Conservation (phyloP, 1,140 invertebrate genomes). For the Tenebrio molitor region DNA sequence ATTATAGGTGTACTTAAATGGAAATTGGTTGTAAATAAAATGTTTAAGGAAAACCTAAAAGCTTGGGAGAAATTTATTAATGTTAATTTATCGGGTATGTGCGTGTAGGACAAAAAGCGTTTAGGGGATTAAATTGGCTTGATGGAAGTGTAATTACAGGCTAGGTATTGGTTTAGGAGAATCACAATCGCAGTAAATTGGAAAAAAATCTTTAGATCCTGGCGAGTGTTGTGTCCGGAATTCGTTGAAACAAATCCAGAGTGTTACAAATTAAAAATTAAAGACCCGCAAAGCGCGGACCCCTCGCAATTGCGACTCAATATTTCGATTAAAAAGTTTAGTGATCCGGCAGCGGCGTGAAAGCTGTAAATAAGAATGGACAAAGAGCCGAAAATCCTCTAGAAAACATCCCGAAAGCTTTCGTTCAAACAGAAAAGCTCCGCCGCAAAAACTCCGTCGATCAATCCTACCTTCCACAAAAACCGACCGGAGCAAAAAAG, state of each 20-base stretch:
- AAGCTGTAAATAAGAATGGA: conserved; percentile 62
- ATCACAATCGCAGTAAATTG: conserved; percentile 34
- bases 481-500: conserved; percentile 56
- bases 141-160: conserved; percentile 28
- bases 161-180: conserved; percentile 25
- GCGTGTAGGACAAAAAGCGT: conserved; percentile 14
- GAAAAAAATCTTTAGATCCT: conserved; percentile 40
- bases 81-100: no score
- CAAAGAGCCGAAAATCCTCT: conserved; percentile 63
- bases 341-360: conserved; percentile 49
- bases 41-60: no score
- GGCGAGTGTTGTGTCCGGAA: conserved; percentile 32
- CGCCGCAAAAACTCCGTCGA: conserved; percentile 60
- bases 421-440: conserved; percentile 60
- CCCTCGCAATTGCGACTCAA: conserved; percentile 31
- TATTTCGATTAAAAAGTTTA: conserved; percentile 47
- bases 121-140: conserved; percentile 19
- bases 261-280: conserved; percentile 45
- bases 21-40: no score
- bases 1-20: no score
- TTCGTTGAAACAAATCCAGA: conserved; percentile 37
- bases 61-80: no score
- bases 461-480: conserved; percentile 62
- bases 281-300: conserved; percentile 7
- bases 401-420: conserved; percentile 61